Conservation (phyloP, 2,113 vertebrate genomes). For the Syngnathoides biaculeatus region DNA sequence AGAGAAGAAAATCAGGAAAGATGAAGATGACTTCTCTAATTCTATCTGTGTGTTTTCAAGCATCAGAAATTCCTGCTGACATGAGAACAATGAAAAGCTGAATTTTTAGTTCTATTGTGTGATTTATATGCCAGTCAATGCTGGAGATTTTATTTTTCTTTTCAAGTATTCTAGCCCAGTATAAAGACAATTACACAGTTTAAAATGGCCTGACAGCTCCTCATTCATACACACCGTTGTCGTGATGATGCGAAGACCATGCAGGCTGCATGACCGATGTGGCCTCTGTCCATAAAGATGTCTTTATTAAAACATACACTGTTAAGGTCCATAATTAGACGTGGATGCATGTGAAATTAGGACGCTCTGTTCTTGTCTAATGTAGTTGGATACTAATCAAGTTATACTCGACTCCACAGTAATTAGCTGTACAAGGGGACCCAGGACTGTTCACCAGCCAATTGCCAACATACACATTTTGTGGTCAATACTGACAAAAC, state of each 20-base stretch:
- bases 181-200: slow-evolving; percentile 22
- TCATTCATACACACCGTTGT: slow-evolving; percentile 37
- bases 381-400: background rate
- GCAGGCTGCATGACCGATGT: slow-evolving; percentile 14
- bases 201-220: slow-evolving; percentile 27
- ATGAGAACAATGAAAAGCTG: slow-evolving; percentile 20
- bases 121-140: slow-evolving; percentile 34
- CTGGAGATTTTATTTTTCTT: slow-evolving; percentile 27
- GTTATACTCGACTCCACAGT: background rate
- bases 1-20: slow-evolving; percentile 8
- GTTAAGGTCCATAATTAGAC: background rate
- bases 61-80: slow-evolving; percentile 8
- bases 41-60: slow-evolving; percentile 11
- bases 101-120: slow-evolving; percentile 37
- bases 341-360: background rate
- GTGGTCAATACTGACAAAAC: no score
- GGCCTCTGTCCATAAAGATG: background rate
- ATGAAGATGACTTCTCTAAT: slow-evolving; percentile 30
- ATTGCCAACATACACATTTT: background rate
- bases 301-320: background rate
- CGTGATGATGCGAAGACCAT: slow-evolving; percentile 44
- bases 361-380: background rate
- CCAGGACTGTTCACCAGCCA: background rate
- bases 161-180: slow-evolving; percentile 22
- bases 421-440: background rate